Base-by-base conservation (phyloP, 2,888 invertebrate genomes). In the Stegana nigrithorax region DNA sequence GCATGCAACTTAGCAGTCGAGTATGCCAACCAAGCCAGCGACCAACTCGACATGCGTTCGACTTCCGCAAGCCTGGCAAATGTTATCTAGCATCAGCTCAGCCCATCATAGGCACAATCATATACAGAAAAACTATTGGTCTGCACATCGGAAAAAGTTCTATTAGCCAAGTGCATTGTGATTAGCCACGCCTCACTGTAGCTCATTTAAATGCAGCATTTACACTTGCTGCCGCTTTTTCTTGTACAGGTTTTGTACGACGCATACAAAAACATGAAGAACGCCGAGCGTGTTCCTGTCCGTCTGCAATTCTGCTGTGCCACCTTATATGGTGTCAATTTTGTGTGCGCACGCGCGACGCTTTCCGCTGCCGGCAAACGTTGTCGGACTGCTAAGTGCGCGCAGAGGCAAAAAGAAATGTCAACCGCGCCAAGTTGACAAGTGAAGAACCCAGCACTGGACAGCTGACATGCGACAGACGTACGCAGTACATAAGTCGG, bases 311-410 rank as follows among this genome's bases (percentile, higher is more conserved):
- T n/a, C n/a, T n/a, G n/a, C n/a, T n/a, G n/a, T n/a, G n/a, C n/a
- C 32, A 32, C 53, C 53, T 53, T 53, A 32, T 53, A 29, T 53
- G 53, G 53, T 32, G 32, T 29, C 29, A 53, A 39, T 32, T 53
- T 29, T 29, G 8, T n/a, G n/a, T 32, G n/a, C 17, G 17, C 53
- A 47, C 47, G 47, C 47, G 47, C 47, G 47, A 21, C 47, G 23
- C 17, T 47, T 47, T 47, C 47, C 47, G 47, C 25, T n/a, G n/a
- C 23, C 21, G 7, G 21, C 5, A 53, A 53, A 53, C 29, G 32
- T 53, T 53, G 32, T 10, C 53, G 19, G 32, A 53, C 53, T 53
- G 36, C 32, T 53, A 53, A 53, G 21, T 53, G 21, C 12, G 7
- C 5, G 27, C 51, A 44, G 8, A 8, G 17, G 44, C n/a, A 44